Base-by-base conservation (phyloP, 2,888 invertebrate genomes). In the Parnassius apollo region DNA sequence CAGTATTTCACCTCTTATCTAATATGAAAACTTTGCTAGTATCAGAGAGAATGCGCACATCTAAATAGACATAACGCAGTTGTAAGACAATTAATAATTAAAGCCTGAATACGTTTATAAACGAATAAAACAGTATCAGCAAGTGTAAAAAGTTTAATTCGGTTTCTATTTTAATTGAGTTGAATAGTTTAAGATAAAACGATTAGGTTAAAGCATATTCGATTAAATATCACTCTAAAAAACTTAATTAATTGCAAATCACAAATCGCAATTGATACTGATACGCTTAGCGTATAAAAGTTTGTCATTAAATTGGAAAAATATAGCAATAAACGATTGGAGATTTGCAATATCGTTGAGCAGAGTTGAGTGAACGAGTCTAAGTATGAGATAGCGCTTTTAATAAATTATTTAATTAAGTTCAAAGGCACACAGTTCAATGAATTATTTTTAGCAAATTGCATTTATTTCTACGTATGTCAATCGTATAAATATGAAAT, bases 171-270 rank as follows among this genome's bases (percentile, higher is more conserved):
- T 35, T 35, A 35, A 7, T 35, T 35, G 35, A 35, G 35, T 35
- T 35, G 35, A 35, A 35, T 35, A 42, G 44, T 13, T 49, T 13
- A 49, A 13, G 49, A 9, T 18, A 12, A 49, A 46, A 12, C n/a
- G 12, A 46, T 2, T 12, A 49, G 13, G 2, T 13, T 9, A n/a
- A 49, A 49, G 13, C 7, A 49, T 13, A 4, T 49, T 7, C 9
- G 18, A 18, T 13, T 18, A 12, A 13, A 56, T 42, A 25, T 7
- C 9, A 46, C 10, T 55, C 18, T 12, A 56, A 55, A 44, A 2
- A 58, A n/a, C 50, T 57, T 45, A 59, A 45, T 9, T 59, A 45
- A 8, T 18, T 59, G 48, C 59, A 59, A 53, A 59, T 53, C 52
- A n/a, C 59, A 52, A 52, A 59, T 45, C 59, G 45, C 13, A 42